Evolutionary conservation across 2,888 invertebrate species (phyloP).

Genomic region (Blastobasis adustella): DNA sequence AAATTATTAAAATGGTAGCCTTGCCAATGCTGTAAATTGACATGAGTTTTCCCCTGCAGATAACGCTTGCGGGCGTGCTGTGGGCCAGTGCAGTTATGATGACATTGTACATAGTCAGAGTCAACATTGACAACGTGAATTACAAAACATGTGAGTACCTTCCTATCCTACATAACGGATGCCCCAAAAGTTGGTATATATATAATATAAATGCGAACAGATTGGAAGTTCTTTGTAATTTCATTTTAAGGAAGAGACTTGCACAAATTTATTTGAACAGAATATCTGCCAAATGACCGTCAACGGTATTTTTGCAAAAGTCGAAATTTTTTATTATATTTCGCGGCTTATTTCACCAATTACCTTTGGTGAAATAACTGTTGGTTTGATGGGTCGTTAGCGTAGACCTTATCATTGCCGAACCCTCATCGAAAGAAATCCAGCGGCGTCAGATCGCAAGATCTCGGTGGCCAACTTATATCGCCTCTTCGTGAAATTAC

Average conservation of each 20-base stretch:
- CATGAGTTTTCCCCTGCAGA: slow-evolving; percentile 39
- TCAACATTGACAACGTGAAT: slow-evolving; percentile 66
- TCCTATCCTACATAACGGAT: background rate
- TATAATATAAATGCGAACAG: no score
- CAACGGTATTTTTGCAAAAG: no score
- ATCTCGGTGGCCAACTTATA: slow-evolving; percentile 1
- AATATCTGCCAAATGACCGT: no score
- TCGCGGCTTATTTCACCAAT: no score
- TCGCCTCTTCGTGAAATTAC: slow-evolving; percentile 1
- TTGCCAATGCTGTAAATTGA: no score
- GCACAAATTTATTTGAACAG: no score
- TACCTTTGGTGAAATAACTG: no score
- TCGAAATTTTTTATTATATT: no score
- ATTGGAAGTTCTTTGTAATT: no score
- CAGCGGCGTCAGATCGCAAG: background rate
- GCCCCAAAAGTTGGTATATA: no score
- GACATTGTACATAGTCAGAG: slow-evolving; percentile 65
- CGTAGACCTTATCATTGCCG: background rate
- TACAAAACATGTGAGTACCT: slow-evolving; percentile 66
- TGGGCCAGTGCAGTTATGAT: slow-evolving; percentile 71
- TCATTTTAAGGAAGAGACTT: no score
- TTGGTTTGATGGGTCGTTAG: background rate
- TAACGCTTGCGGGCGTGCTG: slow-evolving; percentile 63
- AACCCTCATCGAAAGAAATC: slow-evolving; percentile 1
- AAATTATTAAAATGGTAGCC: no score